These are phyloP conservation scores for Phaonia tiefii DNA, from an alignment of 2,888 invertebrate genomes.

Conservation along the genomic window DNA sequence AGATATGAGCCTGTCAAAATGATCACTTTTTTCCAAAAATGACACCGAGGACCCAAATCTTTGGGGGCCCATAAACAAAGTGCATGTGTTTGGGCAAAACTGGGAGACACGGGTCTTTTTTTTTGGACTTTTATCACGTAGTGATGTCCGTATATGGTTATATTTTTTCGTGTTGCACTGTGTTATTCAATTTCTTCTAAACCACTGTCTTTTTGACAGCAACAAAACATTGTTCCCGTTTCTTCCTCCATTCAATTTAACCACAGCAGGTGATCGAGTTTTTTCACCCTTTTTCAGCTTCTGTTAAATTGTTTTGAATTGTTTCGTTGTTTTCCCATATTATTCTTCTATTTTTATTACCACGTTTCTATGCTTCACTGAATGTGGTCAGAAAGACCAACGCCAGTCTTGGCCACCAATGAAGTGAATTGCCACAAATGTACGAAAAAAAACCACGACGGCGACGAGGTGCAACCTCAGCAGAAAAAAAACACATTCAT, in stretches of 20 bases:
- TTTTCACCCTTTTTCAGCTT: not conserved
- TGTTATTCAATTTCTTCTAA: too few relatives aligned
- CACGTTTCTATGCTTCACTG: constrained; percentile 55
- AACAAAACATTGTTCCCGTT: not conserved
- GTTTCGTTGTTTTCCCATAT: constrained; percentile 16
- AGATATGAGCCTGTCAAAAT: too few relatives aligned
- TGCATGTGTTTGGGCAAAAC: too few relatives aligned
- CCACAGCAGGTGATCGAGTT: constrained; percentile 53
- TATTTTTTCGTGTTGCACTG: too few relatives aligned
- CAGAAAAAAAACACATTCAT: constrained; percentile 6
- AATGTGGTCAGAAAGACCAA: constrained; percentile 9
- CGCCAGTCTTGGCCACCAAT: not conserved
- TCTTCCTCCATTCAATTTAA: not conserved
- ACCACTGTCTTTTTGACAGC: not conserved
- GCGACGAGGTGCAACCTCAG: too few relatives aligned
- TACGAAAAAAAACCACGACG: too few relatives aligned
- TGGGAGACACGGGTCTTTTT: too few relatives aligned
- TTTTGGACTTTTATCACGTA: too few relatives aligned
- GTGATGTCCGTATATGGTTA: too few relatives aligned
- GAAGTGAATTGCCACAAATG: not conserved
- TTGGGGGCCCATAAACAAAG: too few relatives aligned
- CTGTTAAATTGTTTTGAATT: constrained; percentile 28
- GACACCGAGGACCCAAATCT: too few relatives aligned
- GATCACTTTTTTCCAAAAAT: too few relatives aligned
- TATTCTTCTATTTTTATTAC: constrained; percentile 19